phyloP scores from a whole-genome alignment of 1,140 invertebrate species.

The Dinothrombium tinctorium region DNA sequence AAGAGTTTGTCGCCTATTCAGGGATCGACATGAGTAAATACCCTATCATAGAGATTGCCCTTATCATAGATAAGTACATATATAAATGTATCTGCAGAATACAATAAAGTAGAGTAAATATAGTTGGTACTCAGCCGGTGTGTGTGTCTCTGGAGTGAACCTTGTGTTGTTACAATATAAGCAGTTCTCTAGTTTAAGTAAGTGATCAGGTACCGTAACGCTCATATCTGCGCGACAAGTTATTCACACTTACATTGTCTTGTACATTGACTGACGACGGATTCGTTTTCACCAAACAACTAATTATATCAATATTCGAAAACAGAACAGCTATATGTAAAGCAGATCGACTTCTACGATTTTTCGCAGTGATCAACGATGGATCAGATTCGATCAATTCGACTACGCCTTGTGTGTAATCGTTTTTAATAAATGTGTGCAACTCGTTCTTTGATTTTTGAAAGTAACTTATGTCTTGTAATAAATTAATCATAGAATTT shows the following conservation, averaged over 20 bases:
- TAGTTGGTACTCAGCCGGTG: not conserved
- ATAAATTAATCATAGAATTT: conserved; percentile 27
- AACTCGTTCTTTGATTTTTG: conserved; percentile 49
- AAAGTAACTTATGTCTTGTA: conserved; percentile 40
- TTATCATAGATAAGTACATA: not conserved
- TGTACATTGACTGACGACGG: conserved; percentile 43
- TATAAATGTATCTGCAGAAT: not conserved
- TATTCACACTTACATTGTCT: conserved; percentile 51
- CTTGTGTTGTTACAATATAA: too few relatives aligned
- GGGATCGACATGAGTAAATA: too few relatives aligned
- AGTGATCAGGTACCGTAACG: too few relatives aligned
- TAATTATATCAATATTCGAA: conserved; percentile 48
- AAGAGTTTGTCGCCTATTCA: too few relatives aligned
- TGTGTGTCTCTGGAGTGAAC: too few relatives aligned
- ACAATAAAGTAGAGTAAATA: not conserved
- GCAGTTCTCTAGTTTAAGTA: too few relatives aligned
- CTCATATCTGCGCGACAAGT: too few relatives aligned
- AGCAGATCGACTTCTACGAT: conserved; percentile 34
- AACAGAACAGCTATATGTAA: conserved; percentile 57
- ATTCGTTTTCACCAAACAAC: conserved; percentile 40
- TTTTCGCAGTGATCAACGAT: conserved; percentile 45
- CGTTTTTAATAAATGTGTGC: conserved; percentile 42
- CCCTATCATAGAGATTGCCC: too few relatives aligned
- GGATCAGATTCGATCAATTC: conserved; percentile 28
- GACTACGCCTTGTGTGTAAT: conserved; percentile 32